Conservation (phyloP, 1,140 invertebrate genomes). For the Nephotettix cincticeps region DNA sequence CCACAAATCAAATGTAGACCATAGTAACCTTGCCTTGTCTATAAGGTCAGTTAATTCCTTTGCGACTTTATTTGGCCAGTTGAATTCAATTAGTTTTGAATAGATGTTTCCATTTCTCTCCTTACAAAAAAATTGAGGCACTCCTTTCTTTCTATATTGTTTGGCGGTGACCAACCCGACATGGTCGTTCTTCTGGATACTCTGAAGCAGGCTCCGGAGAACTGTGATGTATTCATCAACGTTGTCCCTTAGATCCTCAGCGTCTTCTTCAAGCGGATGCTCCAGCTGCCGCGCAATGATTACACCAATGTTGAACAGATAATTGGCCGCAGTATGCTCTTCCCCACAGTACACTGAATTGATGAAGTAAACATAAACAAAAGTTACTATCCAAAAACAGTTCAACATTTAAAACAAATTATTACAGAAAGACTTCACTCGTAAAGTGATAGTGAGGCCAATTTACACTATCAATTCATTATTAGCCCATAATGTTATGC, state of each 20-base stretch:
- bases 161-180: not conserved
- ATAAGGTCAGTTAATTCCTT: not conserved
- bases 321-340: not conserved
- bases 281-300: not conserved
- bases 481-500: no score
- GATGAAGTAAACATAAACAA: no score
- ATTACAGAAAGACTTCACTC: no score
- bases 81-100: not conserved
- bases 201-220: not conserved
- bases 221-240: not conserved
- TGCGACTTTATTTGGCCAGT: not conserved
- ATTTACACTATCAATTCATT: no score
- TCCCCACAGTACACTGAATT: no score
- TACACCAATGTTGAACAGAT: not conserved
- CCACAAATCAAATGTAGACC: not conserved
- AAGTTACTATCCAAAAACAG: no score
- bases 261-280: not conserved
- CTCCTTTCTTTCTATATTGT: not conserved
- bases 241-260: constrained; percentile 2
- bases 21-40: not conserved
- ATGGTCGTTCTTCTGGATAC: not conserved
- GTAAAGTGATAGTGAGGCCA: no score
- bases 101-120: not conserved
- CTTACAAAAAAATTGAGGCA: not conserved
- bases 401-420: no score